Conservation (phyloP, 1,140 invertebrate species). For the Drosophila mauritiana region DNA sequence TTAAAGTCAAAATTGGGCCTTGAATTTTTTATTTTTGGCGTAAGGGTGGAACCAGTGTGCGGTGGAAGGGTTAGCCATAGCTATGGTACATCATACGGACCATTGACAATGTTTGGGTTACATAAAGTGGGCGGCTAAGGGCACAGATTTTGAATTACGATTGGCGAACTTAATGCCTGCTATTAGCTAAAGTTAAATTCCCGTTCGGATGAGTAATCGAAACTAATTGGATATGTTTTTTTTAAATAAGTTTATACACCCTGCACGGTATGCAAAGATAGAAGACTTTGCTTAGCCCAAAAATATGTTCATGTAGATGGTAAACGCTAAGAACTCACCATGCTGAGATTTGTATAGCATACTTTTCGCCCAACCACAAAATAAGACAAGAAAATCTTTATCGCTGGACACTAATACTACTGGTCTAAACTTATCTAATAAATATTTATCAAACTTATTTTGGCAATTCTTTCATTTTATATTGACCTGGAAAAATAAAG, state of each 20-base stretch:
- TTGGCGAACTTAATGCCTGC: slow-evolving; percentile 12
- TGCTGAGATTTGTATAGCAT: neutral
- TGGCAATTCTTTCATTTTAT: neutral
- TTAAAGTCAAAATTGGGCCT: too few relatives aligned
- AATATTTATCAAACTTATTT: too few relatives aligned
- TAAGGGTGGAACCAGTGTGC: too few relatives aligned
- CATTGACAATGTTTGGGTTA: slow-evolving; percentile 34
- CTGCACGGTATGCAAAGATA: too few relatives aligned
- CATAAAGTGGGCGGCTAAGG: slow-evolving; percentile 32
- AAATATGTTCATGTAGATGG: slow-evolving; percentile 1
- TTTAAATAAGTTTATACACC: slow-evolving; percentile 3
- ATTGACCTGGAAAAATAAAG: neutral
- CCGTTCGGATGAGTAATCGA: neutral
- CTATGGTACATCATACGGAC: slow-evolving; percentile 3
- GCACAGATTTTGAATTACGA: slow-evolving; percentile 57
- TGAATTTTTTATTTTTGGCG: too few relatives aligned
- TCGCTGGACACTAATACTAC: too few relatives aligned
- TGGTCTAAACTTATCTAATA: too few relatives aligned
- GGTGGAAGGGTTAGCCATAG: slow-evolving; percentile 41
- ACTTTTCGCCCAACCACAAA: slow-evolving; percentile 3
- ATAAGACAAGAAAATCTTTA: neutral
- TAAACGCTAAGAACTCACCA: too few relatives aligned
- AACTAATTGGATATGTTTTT: slow-evolving; percentile 2
- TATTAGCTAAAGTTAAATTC: slow-evolving; percentile 32
- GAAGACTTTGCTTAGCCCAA: neutral